phyloP scores from a whole-genome alignment of 2,888 invertebrate species.

The Phlogophora meticulosa region DNA sequence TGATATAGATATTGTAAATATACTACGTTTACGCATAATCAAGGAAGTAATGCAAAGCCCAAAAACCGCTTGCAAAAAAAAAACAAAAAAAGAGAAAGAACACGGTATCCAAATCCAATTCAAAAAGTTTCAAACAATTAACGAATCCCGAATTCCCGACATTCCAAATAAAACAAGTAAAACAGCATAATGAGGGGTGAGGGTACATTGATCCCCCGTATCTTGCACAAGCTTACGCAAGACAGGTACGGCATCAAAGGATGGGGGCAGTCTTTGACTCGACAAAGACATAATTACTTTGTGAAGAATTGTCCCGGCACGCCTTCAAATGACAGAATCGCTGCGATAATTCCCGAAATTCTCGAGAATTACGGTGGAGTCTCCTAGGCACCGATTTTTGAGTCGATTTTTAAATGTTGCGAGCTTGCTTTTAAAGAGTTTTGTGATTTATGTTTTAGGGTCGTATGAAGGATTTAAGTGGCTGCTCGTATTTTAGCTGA shows the following conservation, averaged over 20 bases:
- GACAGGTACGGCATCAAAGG: conserved; percentile 56
- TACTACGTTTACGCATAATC: not conserved
- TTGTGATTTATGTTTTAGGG: conserved; percentile 36
- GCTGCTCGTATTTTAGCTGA: not conserved
- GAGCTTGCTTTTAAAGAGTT: conserved; percentile 22
- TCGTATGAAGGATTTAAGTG: conserved; percentile 15
- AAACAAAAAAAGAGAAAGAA: not conserved
- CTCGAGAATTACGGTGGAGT: conserved; percentile 15
- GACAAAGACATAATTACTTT: conserved; percentile 66
- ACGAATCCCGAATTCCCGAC: conserved; percentile 7
- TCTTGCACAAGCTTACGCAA: conserved; percentile 51
- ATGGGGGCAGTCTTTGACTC: conserved; percentile 59
- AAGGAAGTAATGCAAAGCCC: not conserved
- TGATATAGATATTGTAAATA: not conserved
- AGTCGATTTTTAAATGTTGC: conserved; percentile 22
- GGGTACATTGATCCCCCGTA: conserved; percentile 38
- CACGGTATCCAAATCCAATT: conserved; percentile 7
- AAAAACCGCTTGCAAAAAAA: not conserved
- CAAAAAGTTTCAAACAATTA: conserved; percentile 34
- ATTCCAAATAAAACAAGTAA: conserved; percentile 27
- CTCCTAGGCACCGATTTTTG: conserved; percentile 10
- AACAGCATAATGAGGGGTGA: conserved; percentile 52
- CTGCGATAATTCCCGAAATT: conserved; percentile 47
- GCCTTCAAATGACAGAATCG: conserved; percentile 48
- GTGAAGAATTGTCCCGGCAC: conserved; percentile 59